phyloP scores from a whole-genome alignment of 2,888 invertebrate genomes.

The Pantelozetes paolii region DNA sequence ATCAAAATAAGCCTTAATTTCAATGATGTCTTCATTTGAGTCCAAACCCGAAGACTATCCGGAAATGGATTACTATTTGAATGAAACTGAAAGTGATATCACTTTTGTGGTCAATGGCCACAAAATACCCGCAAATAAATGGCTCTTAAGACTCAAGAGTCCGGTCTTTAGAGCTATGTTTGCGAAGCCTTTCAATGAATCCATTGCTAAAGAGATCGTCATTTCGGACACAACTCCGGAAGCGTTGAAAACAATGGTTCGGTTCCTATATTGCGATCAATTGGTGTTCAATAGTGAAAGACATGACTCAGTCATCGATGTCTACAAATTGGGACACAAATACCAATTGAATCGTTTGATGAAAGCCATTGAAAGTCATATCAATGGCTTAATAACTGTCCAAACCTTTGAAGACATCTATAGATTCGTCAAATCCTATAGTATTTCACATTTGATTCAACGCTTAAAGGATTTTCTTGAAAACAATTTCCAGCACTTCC shows the following conservation, averaged over 20 bases:
- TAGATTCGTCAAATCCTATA: too few species aligned
- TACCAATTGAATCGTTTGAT: not conserved
- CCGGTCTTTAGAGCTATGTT: slow-evolving; percentile 3
- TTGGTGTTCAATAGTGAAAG: not conserved
- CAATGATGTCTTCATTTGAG: too few species aligned
- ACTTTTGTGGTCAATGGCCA: not conserved
- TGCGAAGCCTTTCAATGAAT: not conserved
- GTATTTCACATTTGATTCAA: too few species aligned
- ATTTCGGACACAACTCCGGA: not conserved
- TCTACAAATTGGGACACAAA: too few species aligned
- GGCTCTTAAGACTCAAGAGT: not conserved
- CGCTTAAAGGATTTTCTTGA: too few species aligned
- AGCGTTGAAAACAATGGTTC: not conserved
- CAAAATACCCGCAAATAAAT: not conserved
- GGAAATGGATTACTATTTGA: not conserved
- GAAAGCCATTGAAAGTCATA: too few species aligned
- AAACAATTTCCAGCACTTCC: too few species aligned
- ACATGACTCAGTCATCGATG: too few species aligned
- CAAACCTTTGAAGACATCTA: too few species aligned
- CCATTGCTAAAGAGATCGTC: not conserved
- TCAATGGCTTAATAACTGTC: too few species aligned
- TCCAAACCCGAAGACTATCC: too few species aligned
- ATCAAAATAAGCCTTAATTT: too few species aligned
- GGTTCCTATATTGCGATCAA: not conserved
- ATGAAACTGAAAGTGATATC: not conserved